Conservation (phyloP, 37 sponge, comb jelly and placozoan species). For the Spongia lamella region DNA sequence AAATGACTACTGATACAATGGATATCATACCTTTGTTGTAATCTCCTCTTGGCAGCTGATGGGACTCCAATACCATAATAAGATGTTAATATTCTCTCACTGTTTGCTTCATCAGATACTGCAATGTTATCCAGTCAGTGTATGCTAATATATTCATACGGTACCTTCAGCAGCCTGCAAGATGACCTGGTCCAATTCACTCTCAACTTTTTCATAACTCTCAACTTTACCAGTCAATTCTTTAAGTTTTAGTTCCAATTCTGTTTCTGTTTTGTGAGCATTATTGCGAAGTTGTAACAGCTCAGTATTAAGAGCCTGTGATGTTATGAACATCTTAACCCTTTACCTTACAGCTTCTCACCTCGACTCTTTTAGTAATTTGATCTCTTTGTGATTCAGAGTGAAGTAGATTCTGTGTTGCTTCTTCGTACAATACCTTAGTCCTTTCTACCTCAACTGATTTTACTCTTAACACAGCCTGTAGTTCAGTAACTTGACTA, state of each 20-base stretch:
- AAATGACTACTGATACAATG: neutral
- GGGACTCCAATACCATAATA: constrained; percentile 81
- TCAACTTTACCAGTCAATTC: constrained; percentile 46
- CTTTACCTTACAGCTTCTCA: neutral
- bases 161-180: constrained; percentile 76
- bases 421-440: constrained; percentile 63
- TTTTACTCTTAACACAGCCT: constrained; percentile 60
- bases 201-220: constrained; percentile 79
- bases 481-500: constrained; percentile 46
- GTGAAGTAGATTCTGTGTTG: constrained; percentile 37
- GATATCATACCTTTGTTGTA: constrained; percentile 77
- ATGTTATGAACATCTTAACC: too few species aligned
- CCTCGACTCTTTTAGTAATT: constrained; percentile 38
- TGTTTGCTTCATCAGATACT: constrained; percentile 61
- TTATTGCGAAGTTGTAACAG: constrained; percentile 18
- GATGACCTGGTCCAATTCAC: constrained; percentile 83
- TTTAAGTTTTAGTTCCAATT: constrained; percentile 48
- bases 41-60: constrained; percentile 60
- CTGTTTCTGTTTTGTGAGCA: constrained; percentile 7
- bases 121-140: neutral
- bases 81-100: constrained; percentile 69
- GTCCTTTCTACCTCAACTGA: constrained; percentile 69
- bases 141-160: neutral
- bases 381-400: constrained; percentile 55
- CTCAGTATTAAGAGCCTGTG: constrained; percentile 59